Evolutionary conservation across 92 coral and sea anemone genomes (phyloP), one percentile per base, ranked within the genome.

Genomic region (Porites rus): DNA sequence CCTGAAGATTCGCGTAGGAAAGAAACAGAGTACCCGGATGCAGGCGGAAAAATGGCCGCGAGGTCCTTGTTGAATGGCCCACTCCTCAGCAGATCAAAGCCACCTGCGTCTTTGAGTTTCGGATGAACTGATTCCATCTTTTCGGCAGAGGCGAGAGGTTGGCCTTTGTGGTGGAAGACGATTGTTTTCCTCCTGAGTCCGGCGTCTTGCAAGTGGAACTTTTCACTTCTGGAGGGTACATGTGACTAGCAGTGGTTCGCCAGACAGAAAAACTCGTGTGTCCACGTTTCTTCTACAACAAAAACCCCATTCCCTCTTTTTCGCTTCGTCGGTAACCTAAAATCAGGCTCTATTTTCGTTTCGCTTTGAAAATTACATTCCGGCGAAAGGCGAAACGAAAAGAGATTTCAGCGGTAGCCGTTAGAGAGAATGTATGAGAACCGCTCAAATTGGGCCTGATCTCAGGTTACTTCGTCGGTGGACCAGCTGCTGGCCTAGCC

Each of bases 1-100:
- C 92, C 92, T 8, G 88, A 82, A 10, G 50, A 31, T 17, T 83
- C 84, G 38, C 84, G 5, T 14, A 88, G 54, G 63, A 74, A 88
- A 31, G 87, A 71, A 1, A 88, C 84, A 18, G 88, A 43, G 71
- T 83, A 88, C 17, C 88, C 92, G 28, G 59, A 24, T 46, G 78
- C 63, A 9, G 78, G 87, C 2, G 88, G 91, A 10, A 24, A 59
- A 54, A 88, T 74, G 8, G 60, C 82, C 50, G 80, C 65, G 28
- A 88, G 22, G 12, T 87, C 90, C 31, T 76, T 69, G 62, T 75
- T 76, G 1, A 72, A 58, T 21, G 51, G 62, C 56, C 78, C 78
- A 21, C 86, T 82, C 59, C 86, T 68, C 16, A 71, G 21, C 20
- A 82, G 21, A 52, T 82, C 86, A 82, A 82, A 82, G 56, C 86